These are phyloP conservation scores for Arctia plantaginis DNA, from an alignment of 2,888 invertebrate species.

Conservation along the genomic window DNA sequence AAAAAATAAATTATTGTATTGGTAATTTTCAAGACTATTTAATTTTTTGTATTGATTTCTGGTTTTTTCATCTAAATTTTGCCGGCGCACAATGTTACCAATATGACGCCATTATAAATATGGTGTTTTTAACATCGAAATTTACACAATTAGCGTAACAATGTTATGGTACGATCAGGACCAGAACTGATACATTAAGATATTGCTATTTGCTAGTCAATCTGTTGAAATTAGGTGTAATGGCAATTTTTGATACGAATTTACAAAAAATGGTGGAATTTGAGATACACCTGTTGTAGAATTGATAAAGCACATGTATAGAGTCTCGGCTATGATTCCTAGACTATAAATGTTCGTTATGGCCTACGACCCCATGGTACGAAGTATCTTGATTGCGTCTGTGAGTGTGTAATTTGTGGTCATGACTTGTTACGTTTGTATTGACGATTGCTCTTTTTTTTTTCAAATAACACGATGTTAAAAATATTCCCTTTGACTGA, in stretches of 20 bases:
- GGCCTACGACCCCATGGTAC: not conserved
- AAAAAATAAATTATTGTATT: not conserved
- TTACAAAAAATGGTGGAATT: conserved; percentile 20
- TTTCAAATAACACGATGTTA: not conserved
- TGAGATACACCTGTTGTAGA: not conserved
- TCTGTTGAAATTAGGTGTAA: conserved; percentile 27
- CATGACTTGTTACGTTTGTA: not conserved
- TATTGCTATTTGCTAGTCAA: not conserved
- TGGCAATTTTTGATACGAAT: conserved; percentile 29
- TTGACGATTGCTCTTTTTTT: not conserved
- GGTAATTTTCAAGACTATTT: not conserved
- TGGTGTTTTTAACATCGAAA: not conserved
- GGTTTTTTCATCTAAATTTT: not conserved
- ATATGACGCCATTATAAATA: not conserved
- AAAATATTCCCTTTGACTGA: not conserved
- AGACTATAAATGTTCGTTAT: not conserved
- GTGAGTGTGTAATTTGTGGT: not conserved
- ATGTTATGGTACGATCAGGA: not conserved
- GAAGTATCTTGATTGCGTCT: conserved; percentile 5
- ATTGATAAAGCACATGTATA: conserved; percentile 12
- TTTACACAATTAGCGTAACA: not conserved
- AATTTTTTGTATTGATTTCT: not conserved
- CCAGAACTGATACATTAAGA: not conserved
- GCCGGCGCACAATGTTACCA: not conserved
- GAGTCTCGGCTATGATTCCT: conserved; percentile 4